Percentiles rank a stretch among this genome's conserved stretches.
Evolutionary conservation across 2,797 vertebrate genomes (phyloP).

Genomic region (Champsocephalus gunnari): DNA sequence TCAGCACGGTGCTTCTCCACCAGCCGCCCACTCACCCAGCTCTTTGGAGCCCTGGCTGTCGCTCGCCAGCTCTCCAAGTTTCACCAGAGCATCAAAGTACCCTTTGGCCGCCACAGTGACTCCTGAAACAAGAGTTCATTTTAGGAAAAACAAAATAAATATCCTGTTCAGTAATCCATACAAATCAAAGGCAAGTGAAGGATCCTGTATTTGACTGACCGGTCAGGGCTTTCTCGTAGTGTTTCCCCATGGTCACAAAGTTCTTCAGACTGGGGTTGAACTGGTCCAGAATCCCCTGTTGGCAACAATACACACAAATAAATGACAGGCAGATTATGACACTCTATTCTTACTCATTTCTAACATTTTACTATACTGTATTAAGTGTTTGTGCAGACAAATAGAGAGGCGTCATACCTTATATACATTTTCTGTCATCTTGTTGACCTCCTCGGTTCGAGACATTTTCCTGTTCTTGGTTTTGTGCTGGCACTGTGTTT

Average conservation of each 20-base stretch:
- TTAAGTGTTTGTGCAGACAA: neutral
- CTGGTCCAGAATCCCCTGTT: conserved; percentile 89
- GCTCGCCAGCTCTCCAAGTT: conserved; percentile 89
- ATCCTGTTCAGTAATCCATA: neutral
- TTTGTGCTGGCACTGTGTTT: neutral
- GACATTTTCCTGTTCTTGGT: conserved; percentile 81
- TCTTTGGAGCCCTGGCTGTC: conserved; percentile 91
- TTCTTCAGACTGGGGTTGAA: conserved; percentile 92
- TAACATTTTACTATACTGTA: neutral
- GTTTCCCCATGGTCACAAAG: conserved; percentile 90
- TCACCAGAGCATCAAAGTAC: conserved; percentile 90
- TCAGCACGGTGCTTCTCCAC: neutral
- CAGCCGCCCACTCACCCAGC: conserved; percentile 84
- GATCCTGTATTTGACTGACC: conserved; percentile 65
- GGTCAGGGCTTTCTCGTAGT: conserved; percentile 87
- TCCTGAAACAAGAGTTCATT: conserved; percentile 72
- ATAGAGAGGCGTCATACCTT: conserved; percentile 75
- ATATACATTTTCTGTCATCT: conserved; percentile 92
- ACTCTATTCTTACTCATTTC: neutral
- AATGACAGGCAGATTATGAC: neutral
- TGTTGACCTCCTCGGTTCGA: conserved; percentile 90
- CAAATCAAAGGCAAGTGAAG: neutral
- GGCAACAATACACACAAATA: conserved; percentile 23
- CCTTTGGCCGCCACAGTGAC: conserved; percentile 90
- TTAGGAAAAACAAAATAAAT: neutral